Percentiles rank a stretch among this genome's conserved stretches.
These are phyloP conservation scores for Buteo buteo DNA, from an alignment of 2,113 vertebrate species.

Conservation along the genomic window DNA sequence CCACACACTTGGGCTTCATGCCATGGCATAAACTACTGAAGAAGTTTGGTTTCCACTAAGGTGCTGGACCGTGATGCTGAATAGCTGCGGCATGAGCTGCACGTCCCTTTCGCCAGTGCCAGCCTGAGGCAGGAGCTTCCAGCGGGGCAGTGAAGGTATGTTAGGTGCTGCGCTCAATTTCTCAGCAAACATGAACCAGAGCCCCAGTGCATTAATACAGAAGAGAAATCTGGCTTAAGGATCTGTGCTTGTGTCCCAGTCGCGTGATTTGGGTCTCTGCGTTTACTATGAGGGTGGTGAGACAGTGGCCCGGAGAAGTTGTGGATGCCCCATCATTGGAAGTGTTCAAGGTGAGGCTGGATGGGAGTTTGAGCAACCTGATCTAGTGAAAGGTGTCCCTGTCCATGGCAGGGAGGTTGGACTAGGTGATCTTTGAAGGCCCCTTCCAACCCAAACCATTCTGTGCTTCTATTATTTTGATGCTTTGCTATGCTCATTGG, in stretches of 20 bases:
- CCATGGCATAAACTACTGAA: not conserved
- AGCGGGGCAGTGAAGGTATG: accelerated
- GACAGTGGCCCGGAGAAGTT: not conserved
- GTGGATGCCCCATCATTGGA: not conserved
- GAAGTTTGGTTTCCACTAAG: not conserved
- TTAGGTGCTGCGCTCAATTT: not conserved
- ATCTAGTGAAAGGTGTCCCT: not conserved
- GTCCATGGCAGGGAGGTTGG: accelerated
- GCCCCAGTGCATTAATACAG: not conserved
- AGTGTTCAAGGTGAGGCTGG: not conserved
- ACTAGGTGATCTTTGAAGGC: not conserved
- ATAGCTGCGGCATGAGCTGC: not conserved
- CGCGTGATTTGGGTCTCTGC: not conserved
- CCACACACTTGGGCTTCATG: not conserved
- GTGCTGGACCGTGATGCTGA: not conserved
- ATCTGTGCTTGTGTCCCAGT: not conserved
- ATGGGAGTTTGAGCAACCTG: not conserved
- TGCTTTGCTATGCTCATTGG: not conserved
- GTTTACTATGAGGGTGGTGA: not conserved
- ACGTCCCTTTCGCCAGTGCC: not conserved
- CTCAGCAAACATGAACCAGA: not conserved
- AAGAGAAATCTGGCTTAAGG: not conserved
- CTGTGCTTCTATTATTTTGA: not conserved
- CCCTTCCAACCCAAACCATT: not conserved
- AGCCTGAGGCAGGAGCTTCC: not conserved